Evolutionary conservation across 2,888 invertebrate genomes (phyloP).

Genomic region (Lysandra coridon): DNA sequence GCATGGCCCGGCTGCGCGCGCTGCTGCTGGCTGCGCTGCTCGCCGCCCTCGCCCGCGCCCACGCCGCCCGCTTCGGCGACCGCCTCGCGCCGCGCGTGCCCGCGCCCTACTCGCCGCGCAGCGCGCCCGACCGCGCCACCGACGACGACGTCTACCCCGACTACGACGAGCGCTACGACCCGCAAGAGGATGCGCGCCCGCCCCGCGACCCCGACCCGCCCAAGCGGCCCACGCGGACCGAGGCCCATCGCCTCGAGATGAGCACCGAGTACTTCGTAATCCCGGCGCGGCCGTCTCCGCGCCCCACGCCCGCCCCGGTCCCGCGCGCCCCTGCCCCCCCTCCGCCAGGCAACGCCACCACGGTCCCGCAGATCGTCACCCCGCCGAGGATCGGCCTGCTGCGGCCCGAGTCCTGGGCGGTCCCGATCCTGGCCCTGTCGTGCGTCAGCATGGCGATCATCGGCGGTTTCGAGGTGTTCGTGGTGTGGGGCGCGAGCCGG

Average conservation of each 20-base stretch:
- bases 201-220: slow-evolving; percentile 54
- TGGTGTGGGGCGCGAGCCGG: slow-evolving; percentile 89
- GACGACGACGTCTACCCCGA: slow-evolving; percentile 64
- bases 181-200: slow-evolving; percentile 51
- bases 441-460: slow-evolving; percentile 92
- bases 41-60: slow-evolving; percentile 53
- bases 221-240: slow-evolving; percentile 65
- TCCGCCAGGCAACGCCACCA: slow-evolving; percentile 50
- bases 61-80: slow-evolving; percentile 67
- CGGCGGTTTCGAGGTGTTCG: slow-evolving; percentile 93
- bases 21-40: slow-evolving; percentile 62
- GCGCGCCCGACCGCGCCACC: slow-evolving; percentile 57
- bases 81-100: slow-evolving; percentile 69
- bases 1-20: slow-evolving; percentile 64
- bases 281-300: slow-evolving; percentile 76
- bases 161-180: slow-evolving; percentile 59
- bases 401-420: slow-evolving; percentile 92
- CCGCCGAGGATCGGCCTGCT: slow-evolving; percentile 64
- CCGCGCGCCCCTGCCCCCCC: slow-evolving; percentile 57
- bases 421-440: slow-evolving; percentile 92
- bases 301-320: slow-evolving; percentile 56
- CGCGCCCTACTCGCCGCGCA: slow-evolving; percentile 64
- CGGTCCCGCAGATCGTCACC: slow-evolving; percentile 49
- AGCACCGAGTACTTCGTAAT: slow-evolving; percentile 92
- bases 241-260: slow-evolving; percentile 85